phyloP scores from a whole-genome alignment of 2,888 invertebrate species.

The Melolontha melolontha region DNA sequence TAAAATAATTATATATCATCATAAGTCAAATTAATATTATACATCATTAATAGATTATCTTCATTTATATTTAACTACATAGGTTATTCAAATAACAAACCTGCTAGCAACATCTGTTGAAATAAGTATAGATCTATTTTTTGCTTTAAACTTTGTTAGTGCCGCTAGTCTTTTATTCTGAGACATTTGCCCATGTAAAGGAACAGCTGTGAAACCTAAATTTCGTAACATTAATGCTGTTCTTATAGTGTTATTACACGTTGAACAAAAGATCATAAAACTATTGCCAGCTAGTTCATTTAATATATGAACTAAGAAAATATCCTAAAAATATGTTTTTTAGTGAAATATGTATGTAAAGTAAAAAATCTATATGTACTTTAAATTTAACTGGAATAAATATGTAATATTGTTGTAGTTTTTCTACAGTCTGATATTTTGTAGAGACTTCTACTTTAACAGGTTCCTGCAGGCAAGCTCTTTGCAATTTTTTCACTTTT shows the following conservation, averaged over 20 bases:
- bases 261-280: slow-evolving; percentile 97
- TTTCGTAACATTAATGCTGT: slow-evolving; percentile 90
- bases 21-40: slow-evolving; percentile 42
- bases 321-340: slow-evolving; percentile 75
- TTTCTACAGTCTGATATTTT: slow-evolving; percentile 98
- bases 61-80: slow-evolving; percentile 20
- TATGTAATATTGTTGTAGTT: slow-evolving; percentile 92
- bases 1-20: slow-evolving; percentile 45
- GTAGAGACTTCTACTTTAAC: slow-evolving; percentile 96
- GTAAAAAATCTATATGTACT: slow-evolving; percentile 65
- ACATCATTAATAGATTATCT: slow-evolving; percentile 49
- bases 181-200: slow-evolving; percentile 99
- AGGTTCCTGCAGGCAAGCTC: slow-evolving; percentile 94
- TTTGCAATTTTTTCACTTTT: slow-evolving; percentile 94
- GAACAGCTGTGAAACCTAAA: slow-evolving; percentile 93
- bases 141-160: slow-evolving; percentile 95
- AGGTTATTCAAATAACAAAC: slow-evolving; percentile 64
- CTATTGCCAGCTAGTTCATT: slow-evolving; percentile 96
- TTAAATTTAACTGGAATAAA: slow-evolving; percentile 97
- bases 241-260: slow-evolving; percentile 92
- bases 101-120: slow-evolving; percentile 99
- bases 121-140: slow-evolving; percentile 92
- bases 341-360: not conserved
- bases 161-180: slow-evolving; percentile 96
- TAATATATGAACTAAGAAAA: slow-evolving; percentile 93